These are phyloP conservation scores for Gambelia wislizenii DNA, from an alignment of 2,797 vertebrate species.

Conservation along the genomic window DNA sequence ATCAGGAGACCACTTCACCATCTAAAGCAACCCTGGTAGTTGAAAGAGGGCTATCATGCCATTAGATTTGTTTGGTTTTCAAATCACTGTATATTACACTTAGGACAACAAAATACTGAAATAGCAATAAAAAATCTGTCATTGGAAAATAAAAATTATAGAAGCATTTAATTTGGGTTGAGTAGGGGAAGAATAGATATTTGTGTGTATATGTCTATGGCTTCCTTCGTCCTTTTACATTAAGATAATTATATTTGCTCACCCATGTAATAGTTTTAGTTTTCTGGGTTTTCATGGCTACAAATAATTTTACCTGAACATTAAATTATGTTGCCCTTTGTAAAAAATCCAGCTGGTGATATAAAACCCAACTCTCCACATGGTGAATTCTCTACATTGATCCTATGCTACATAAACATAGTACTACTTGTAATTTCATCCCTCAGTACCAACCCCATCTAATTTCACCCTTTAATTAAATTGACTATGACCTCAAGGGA, in stretches of 20 bases:
- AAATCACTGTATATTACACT: background rate
- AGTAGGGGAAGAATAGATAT: background rate
- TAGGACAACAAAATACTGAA: background rate
- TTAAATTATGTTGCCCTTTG: conserved; percentile 32
- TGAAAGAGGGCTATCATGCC: background rate
- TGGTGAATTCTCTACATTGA: conserved; percentile 16
- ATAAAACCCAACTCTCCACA: conserved; percentile 23
- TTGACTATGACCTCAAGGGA: conserved; percentile 22
- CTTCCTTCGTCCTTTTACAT: background rate
- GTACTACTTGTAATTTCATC: conserved; percentile 5
- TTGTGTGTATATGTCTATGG: background rate
- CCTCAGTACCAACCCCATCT: conserved; percentile 39
- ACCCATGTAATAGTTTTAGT: background rate
- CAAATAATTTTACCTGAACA: background rate
- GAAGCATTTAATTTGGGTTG: conserved; percentile 19
- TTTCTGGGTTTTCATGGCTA: conserved; percentile 1
- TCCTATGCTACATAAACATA: conserved; percentile 34
- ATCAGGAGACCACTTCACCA: background rate
- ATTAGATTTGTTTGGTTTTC: conserved; percentile 5
- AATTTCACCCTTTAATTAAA: conserved; percentile 42
- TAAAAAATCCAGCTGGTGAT: background rate
- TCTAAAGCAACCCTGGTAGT: background rate
- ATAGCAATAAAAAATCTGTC: conserved; percentile 14
- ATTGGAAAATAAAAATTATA: background rate
- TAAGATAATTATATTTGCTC: background rate